Evolutionary conservation across 2,888 invertebrate genomes (phyloP).

Genomic region (Cryptocephalus moraei): DNA sequence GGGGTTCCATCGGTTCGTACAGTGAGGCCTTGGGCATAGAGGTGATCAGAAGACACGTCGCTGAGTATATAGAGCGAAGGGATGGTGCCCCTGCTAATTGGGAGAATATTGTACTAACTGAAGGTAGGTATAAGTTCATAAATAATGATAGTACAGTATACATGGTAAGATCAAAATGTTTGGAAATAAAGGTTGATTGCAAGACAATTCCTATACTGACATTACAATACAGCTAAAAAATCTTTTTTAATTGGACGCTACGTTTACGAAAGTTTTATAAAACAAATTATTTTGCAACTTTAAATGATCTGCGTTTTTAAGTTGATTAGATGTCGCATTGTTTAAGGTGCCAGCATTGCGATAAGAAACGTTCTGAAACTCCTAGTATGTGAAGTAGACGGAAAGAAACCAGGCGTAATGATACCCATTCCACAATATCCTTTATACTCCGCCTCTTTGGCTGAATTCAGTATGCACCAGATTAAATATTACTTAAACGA

Average conservation of each 20-base stretch:
- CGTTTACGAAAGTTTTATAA: too few species aligned
- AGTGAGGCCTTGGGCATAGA: conserved; percentile 86
- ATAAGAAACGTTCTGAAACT: conserved; percentile 83
- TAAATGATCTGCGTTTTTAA: too few species aligned
- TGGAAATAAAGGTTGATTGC: too few species aligned
- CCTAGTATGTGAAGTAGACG: conserved; percentile 45
- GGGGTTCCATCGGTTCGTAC: conserved; percentile 82
- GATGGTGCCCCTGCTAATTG: conserved; percentile 66
- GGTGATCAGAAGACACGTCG: conserved; percentile 75
- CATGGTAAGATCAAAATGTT: too few species aligned
- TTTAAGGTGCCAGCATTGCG: conserved; percentile 71
- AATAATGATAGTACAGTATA: too few species aligned
- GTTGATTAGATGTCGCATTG: conserved; percentile 1
- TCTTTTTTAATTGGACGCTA: too few species aligned
- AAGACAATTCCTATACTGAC: too few species aligned
- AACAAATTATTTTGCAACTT: too few species aligned
- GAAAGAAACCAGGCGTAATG: conserved; percentile 73
- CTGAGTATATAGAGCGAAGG: conserved; percentile 75
- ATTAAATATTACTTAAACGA: conserved; percentile 91
- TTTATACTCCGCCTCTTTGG: conserved; percentile 87
- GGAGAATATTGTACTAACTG: conserved; percentile 72
- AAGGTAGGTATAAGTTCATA: too few species aligned
- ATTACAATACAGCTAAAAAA: too few species aligned
- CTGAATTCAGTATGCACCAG: conserved; percentile 81
- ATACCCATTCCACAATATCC: conserved; percentile 99